Evolutionary conservation across 2,888 invertebrate genomes (phyloP), one percentile per base, ranked within the genome.

Genomic region (Neocrepidodera transversa): DNA sequence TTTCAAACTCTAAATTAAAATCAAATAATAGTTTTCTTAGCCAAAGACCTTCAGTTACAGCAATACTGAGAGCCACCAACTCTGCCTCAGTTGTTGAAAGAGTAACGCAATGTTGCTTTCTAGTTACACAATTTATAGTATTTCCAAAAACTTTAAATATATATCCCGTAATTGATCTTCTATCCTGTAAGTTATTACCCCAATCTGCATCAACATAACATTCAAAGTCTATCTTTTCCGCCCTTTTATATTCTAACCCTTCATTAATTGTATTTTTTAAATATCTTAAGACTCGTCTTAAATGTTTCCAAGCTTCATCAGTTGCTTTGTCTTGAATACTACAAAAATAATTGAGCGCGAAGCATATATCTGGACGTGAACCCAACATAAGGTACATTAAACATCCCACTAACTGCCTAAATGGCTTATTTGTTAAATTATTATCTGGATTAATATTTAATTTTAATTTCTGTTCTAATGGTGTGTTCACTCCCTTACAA

Each of bases 131-230:
- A 17, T 45, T 23, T 58, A 62, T 1, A 68, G 82, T 82, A 80
- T 52, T 63, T 8, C 51, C 58, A 56, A 56, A 61, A 10, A 55
- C 23, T 52, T 61, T 48, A 11, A 63, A 43, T 13, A 58, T 5
- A 58, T 26, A 76, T 79, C 11, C 68, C 82, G 35, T 84, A 83
- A 68, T 78, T 84, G 66, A 82, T 85, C 76, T 81, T 45, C 56
- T 26, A n/a, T 56, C 55, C n/a, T 20, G 14, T 53, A 36, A 10
- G 48, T 62, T 58, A 16, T 40, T 26, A 6, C 30, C 45, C 58
- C 61, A 61, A 35, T 61, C 61, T 3, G 61, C 40, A 49, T 62
- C 54, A 26, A 58, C 54, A 38, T 36, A 62, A 50, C 57, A 57
- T 4, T 2, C 8, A 16, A 60, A 56, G 20, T 43, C 36, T 10